Percentiles rank a stretch among this genome's conserved stretches.
Conservation (phyloP, 2,113 vertebrate species). For the Thalassoma bifasciatum region DNA sequence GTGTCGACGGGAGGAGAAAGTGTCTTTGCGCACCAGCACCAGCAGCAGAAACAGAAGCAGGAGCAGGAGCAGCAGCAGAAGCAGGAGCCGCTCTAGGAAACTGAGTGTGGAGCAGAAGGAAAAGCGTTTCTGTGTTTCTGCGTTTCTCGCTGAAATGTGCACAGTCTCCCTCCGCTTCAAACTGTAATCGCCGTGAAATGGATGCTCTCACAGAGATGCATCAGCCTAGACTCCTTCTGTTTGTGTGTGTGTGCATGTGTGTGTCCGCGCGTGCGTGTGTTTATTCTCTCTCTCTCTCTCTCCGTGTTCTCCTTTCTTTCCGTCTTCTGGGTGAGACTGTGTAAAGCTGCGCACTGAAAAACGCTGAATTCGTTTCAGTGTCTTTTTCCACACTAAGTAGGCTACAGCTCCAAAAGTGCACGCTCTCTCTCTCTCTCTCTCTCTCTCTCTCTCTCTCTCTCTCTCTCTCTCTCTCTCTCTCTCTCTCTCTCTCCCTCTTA, state of each 20-base stretch:
- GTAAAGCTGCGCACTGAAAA: constrained; percentile 34
- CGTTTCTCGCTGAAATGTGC: constrained; percentile 50
- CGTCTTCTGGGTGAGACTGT: constrained; percentile 4
- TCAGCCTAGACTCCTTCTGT: constrained; percentile 53
- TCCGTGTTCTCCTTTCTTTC: constrained; percentile 7
- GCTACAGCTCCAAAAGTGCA: constrained; percentile 35
- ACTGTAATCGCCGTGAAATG: constrained; percentile 75
- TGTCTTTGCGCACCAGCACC: constrained; percentile 35
- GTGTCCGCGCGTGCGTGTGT: too few relatives aligned
- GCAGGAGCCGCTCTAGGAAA: constrained; percentile 58
- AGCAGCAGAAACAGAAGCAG: too few relatives aligned
- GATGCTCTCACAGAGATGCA: constrained; percentile 70
- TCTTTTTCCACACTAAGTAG: constrained; percentile 32
- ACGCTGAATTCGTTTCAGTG: constrained; percentile 23
- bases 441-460: constrained; percentile 8
- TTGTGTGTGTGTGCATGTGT: constrained; percentile 1
- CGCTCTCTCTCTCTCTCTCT: background rate
- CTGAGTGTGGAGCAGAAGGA: constrained; percentile 52
- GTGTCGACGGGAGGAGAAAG: constrained; percentile 20
- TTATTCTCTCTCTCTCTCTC: background rate
- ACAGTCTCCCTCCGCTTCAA: constrained; percentile 58
- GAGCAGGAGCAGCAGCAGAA: constrained; percentile 2
- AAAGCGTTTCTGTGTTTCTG: too few relatives aligned
- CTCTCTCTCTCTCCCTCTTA: background rate
- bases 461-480: constrained; percentile 2